Base-by-base conservation (phyloP, 2,797 vertebrate genomes). In the Ficedula albicollis region DNA sequence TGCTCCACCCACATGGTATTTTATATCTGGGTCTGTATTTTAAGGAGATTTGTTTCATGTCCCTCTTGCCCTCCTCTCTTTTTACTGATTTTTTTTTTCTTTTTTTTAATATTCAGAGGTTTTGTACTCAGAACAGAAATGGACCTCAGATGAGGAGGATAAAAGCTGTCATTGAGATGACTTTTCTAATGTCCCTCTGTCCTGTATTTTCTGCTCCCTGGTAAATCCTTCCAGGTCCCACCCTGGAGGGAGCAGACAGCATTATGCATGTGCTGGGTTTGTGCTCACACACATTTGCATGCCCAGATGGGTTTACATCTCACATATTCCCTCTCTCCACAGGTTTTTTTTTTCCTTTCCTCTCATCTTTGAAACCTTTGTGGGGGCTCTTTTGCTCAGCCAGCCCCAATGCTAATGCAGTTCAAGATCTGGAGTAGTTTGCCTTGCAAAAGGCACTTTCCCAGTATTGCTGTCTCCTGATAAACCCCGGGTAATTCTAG, bases 401-500 rank as follows among this genome's bases (percentile, higher is more conserved):
- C 62, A 26, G 32, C 39, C 56, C 43, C 67, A 19, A 95, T 97
- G 98, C 94, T 97, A 98, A 98, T 98, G 96, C 95, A 92, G 92
- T 79, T 85, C 88, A 69, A 91, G 87, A 87, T 93, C 92, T 67
- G 23, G 77, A 81, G 91, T 41, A 34, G 60, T 93, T 97, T 96
- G 94, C 97, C 77, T 41, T 96, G 96, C 95, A 96, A 96, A 97
- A 97, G 96, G 96, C 95, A 52, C 94, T 97, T 97, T 97, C 97
- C 93, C 97, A 97, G 96, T 96, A 95, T 96, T 96, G 93, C 87
- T 63, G 49, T 97, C 96, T 97, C 94, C 97, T 97, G 97, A 97
- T 97, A 96, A 96, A 97, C 94, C 87, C 25, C 8, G 93, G 60
- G 97, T 97, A 98, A 98, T 95, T 98, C 97, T 97, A 98, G 98